phyloP scores from a whole-genome alignment of 2,888 invertebrate genomes.

The Cerceris ruficornis region DNA sequence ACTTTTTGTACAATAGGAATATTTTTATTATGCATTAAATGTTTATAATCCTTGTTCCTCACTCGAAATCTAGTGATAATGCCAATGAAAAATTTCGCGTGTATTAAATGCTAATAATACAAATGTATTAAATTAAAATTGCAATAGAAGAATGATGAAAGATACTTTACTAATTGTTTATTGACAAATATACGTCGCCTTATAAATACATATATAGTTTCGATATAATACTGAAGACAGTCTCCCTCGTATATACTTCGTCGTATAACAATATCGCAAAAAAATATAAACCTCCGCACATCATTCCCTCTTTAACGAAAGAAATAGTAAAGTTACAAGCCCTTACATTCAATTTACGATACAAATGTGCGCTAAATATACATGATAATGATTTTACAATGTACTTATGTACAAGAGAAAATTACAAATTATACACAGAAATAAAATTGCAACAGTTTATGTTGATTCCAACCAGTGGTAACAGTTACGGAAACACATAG shows the following conservation, averaged over 20 bases:
- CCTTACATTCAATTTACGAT: background rate
- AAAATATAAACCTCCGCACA: background rate
- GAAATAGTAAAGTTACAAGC: slow-evolving; percentile 1
- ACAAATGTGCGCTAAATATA: background rate
- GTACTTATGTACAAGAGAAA: background rate
- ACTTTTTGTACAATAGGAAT: too few relatives aligned
- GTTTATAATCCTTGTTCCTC: too few relatives aligned
- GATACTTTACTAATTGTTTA: slow-evolving; percentile 27
- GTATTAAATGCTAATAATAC: too few relatives aligned
- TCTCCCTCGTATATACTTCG: slow-evolving; percentile 10
- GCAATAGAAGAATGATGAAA: too few relatives aligned
- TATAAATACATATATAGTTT: slow-evolving; percentile 32
- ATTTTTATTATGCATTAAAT: too few relatives aligned
- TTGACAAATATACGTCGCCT: slow-evolving; percentile 37
- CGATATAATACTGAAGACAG: slow-evolving; percentile 23
- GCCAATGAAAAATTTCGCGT: too few relatives aligned
- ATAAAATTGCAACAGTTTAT: background rate
- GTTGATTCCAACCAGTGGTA: slow-evolving; percentile 5
- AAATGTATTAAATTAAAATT: too few relatives aligned
- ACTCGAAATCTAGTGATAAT: too few relatives aligned
- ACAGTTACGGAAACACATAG: background rate
- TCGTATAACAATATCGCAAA: slow-evolving; percentile 2
- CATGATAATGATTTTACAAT: background rate
- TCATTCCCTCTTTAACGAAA: background rate
- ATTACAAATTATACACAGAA: background rate